Evolutionary conservation across 92 coral and sea anemone genomes (phyloP), one percentile per base, ranked within the genome.

Genomic region (Umimayanthus chanpuru): DNA sequence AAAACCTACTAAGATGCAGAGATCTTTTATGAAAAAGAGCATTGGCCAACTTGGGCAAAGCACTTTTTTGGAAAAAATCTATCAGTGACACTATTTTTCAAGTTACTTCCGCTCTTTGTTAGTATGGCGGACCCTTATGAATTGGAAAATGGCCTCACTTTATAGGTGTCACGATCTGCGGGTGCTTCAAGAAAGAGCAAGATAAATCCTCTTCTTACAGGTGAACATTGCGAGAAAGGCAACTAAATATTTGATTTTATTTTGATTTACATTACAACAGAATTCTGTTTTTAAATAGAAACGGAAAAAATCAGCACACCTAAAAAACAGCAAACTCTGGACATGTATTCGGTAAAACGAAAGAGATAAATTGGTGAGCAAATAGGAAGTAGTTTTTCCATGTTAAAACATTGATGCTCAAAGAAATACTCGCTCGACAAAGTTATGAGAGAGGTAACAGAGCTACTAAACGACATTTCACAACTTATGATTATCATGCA

Each of bases 51-150:
- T 9, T 66, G 88, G 73, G 84, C 85, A 18, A 43, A 41, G 65
- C 55, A 30, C 29, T 67, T 9, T 89, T 89, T 61, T 89, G 85
- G 80, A 61, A 77, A 77, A 89, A 89, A 29, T 85, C 89, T 2
- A 53, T 85, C 21, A 67, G 85, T 26, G 92, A 89, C 75, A 9
- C 9, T 3, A 79, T 61, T 80, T 15, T 89, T 85, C 64, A 89
- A 89, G 71, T 66, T 89, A 49, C 4, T 89, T 32, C 73, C 77
- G 25, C 77, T 85, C 67, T 89, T 70, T 43, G 71, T 89, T 58
- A 85, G 92, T 40, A 89, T 82, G 92, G 92, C 11, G 76, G 89
- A 70, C 88, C 89, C 30, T 85, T 18, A 58, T 18, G 26, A 73
- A 79, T 23, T 85, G 89, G 89, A 77, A 65, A 1, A 21, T 89